A percentile compares a stretch with the other conserved stretches of the same genome.
phyloP scores from a whole-genome alignment of 2,113 vertebrate genomes.

The Bombycilla garrulus region DNA sequence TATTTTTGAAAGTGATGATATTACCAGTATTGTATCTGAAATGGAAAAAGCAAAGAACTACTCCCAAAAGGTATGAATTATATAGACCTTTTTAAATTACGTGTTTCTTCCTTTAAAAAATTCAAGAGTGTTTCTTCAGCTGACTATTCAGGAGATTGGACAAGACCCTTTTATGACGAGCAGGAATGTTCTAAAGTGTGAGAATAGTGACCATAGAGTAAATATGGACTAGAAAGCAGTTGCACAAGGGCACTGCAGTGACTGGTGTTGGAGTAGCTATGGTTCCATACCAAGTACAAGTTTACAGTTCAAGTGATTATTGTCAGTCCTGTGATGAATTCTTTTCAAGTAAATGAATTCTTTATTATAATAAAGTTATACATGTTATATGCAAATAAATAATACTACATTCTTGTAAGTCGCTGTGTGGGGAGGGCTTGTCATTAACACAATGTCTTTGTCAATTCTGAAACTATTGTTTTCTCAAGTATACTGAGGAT shows the following conservation, averaged over 20 bases:
- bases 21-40: constrained; percentile 69
- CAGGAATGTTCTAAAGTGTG: neutral
- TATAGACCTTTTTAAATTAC: neutral
- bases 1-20: constrained; percentile 81
- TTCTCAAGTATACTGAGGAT: neutral
- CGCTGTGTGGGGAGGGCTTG: neutral
- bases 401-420: neutral
- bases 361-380: neutral
- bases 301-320: neutral
- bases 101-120: neutral
- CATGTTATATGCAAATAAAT: neutral
- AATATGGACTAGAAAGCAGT: neutral
- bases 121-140: neutral
- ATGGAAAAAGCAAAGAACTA: constrained; percentile 77
- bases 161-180: neutral
- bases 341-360: neutral
- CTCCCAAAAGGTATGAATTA: constrained; percentile 76
- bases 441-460: neutral
- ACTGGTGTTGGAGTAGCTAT: neutral
- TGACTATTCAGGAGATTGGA: neutral
- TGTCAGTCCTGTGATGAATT: neutral
- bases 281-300: neutral
- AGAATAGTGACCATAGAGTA: neutral
- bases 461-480: neutral
- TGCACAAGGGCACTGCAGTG: neutral